Conservation (phyloP, 1,140 invertebrate genomes). For the Dreissena polymorpha region DNA sequence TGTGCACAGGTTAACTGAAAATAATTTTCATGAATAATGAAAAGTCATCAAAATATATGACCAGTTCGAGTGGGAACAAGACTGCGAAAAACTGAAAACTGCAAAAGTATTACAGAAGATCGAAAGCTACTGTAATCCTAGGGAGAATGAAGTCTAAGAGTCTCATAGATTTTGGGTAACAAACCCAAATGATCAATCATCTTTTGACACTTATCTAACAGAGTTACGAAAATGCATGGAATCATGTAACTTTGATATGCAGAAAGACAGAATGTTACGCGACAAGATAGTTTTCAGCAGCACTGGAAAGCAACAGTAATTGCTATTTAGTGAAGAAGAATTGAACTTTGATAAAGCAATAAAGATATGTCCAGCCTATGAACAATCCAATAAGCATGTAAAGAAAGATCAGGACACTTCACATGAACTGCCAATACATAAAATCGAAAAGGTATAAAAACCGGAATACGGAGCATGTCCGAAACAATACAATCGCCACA, state of each 20-base stretch:
- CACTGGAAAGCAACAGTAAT: conserved; percentile 24
- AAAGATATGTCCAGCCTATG: no score
- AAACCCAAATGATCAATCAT: not conserved
- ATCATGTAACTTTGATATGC: conserved; percentile 29
- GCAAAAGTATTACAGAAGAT: conserved; percentile 18
- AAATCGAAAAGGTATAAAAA: no score
- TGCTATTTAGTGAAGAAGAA: conserved; percentile 15
- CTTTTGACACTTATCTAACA: not conserved
- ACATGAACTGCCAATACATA: no score
- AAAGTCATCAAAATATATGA: no score
- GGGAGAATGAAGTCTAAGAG: conserved; percentile 23
- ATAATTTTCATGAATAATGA: no score
- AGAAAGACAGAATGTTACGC: conserved; percentile 40
- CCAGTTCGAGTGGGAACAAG: no score
- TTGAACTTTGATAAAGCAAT: no score
- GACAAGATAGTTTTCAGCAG: conserved; percentile 37
- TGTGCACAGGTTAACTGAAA: no score
- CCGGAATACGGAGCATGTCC: no score
- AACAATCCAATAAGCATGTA: conserved; percentile 17
- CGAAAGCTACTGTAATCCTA: conserved; percentile 19
- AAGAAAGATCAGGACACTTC: not conserved
- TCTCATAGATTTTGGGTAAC: conserved; percentile 30
- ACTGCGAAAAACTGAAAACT: not conserved
- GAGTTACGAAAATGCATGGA: not conserved
- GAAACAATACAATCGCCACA: no score